Conservation (phyloP, 1,140 invertebrate genomes). For the Cotesia glomerata region DNA sequence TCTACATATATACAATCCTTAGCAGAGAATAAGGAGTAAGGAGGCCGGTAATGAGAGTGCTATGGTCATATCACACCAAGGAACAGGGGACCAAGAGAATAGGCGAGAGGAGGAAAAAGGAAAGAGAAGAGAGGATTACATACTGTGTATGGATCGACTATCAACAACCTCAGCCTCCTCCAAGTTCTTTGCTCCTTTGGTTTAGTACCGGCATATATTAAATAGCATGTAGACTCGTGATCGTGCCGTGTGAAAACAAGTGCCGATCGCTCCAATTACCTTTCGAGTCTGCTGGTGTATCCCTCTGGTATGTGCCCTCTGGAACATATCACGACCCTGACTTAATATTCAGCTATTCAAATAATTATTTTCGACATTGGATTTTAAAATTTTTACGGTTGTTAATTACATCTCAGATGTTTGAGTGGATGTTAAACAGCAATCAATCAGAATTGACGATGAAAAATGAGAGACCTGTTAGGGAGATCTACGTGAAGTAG, state of each 20-base stretch:
- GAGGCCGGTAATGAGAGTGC: no score
- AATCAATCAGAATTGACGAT: no score
- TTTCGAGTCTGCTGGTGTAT: not conserved
- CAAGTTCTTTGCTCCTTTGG: not conserved
- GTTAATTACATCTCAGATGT: no score
- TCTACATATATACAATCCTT: slow-evolving; percentile 24
- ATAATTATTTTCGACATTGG: no score
- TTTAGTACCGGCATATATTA: not conserved
- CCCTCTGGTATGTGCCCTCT: not conserved
- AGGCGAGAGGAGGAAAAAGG: not conserved
- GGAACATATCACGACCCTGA: slow-evolving; percentile 12
- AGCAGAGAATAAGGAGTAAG: not conserved
- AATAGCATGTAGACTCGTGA: slow-evolving; percentile 39
- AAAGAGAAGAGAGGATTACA: not conserved
- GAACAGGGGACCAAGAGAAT: not conserved
- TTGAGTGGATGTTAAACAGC: no score
- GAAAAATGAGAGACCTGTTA: no score
- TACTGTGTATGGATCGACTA: not conserved
- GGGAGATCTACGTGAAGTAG: no score
- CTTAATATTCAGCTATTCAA: not conserved
- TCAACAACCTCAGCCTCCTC: not conserved
- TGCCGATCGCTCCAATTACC: slow-evolving; percentile 56
- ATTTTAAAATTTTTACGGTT: no score
- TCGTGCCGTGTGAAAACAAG: slow-evolving; percentile 54
- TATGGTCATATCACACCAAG: not conserved